Evolutionary conservation across 2,888 invertebrate genomes (phyloP), one percentile per base, ranked within the genome.

Genomic region (Himalopsyche japonica): DNA sequence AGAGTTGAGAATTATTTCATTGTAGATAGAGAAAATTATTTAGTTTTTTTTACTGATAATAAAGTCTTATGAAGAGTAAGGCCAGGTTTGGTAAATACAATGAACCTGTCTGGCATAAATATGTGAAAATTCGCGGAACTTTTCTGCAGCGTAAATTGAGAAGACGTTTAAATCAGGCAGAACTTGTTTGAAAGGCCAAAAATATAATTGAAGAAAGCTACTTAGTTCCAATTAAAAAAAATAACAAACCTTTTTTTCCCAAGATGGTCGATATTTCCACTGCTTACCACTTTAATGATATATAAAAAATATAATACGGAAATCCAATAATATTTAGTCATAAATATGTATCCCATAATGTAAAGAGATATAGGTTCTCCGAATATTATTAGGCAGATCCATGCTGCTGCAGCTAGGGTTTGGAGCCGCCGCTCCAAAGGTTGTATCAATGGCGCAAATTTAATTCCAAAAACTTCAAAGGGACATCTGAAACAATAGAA

Each of bases 381-480:
- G 49, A 94, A 91, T 87, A 94, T 90, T 87, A 97, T 93, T 34
- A 94, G 91, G 83, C 94, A 90, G 86, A 97, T 94, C 94, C 96
- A 97, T 79, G 93, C 91, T 0, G 94, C 93, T n/a, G 96, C 97
- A 0, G 95, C 95, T 10, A 97, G 89, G 6, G 98, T 98, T 90
- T 98, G 97, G 10, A 98, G 91, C 4, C 98, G 94, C 18, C 98
- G 93, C 20, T 94, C 91, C 83, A 95, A 89, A 0, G 98, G 97
- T 15, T 97, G 93, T 87, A 94, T 91, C 43, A 96, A 89, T 0
- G 98, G 98, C 0, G 98, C 98, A 92, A 98, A 98, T 90, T 97
- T 93, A 87, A 98, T 93, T 30, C 97, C 97, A 20, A 95, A 89
- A 0, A 93, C 85, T 10, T 89, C 87, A 0, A 92, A 57, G 57